These are phyloP conservation scores for Dunckerocampus dactyliophorus DNA, from an alignment of 2,113 vertebrate species.

Conservation along the genomic window DNA sequence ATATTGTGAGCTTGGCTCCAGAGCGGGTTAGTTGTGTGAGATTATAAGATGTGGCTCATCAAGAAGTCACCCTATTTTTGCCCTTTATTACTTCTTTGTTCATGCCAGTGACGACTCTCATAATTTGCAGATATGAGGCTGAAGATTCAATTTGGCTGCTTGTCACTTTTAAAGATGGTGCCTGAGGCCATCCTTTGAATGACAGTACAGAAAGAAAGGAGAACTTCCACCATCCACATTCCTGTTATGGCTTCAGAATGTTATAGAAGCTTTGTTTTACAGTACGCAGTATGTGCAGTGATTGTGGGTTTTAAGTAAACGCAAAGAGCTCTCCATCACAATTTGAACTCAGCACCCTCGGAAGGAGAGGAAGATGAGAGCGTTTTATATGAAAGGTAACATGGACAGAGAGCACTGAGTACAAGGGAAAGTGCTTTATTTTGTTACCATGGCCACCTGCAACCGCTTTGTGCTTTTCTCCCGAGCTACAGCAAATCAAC, in stretches of 20 bases:
- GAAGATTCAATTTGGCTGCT: constrained; percentile 46
- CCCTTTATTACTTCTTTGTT: constrained; percentile 30
- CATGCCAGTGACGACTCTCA: constrained; percentile 46
- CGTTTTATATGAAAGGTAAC: constrained; percentile 29
- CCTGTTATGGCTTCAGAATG: neutral
- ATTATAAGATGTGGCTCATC: constrained; percentile 50
- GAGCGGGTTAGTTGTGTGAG: constrained; percentile 15
- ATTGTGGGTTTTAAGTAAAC: too few relatives aligned
- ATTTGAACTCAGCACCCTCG: constrained; percentile 9
- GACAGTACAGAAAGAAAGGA: constrained; percentile 9
- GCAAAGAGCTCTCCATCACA: neutral
- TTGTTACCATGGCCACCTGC: constrained; percentile 89
- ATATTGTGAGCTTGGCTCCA: constrained; percentile 41
- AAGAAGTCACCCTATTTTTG: constrained; percentile 44
- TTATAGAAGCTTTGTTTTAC: neutral
- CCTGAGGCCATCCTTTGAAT: constrained; percentile 45
- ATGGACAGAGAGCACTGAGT: constrained; percentile 75
- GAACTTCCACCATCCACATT: constrained; percentile 1
- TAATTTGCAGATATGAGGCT: constrained; percentile 43
- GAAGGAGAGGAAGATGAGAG: constrained; percentile 19
- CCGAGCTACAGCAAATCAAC: constrained; percentile 16
- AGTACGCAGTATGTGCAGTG: neutral
- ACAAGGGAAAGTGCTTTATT: constrained; percentile 77
- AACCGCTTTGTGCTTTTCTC: constrained; percentile 79
- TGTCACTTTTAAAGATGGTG: constrained; percentile 40